phyloP scores from a whole-genome alignment of 2,888 invertebrate genomes.

The Tenthredo mesomela region DNA sequence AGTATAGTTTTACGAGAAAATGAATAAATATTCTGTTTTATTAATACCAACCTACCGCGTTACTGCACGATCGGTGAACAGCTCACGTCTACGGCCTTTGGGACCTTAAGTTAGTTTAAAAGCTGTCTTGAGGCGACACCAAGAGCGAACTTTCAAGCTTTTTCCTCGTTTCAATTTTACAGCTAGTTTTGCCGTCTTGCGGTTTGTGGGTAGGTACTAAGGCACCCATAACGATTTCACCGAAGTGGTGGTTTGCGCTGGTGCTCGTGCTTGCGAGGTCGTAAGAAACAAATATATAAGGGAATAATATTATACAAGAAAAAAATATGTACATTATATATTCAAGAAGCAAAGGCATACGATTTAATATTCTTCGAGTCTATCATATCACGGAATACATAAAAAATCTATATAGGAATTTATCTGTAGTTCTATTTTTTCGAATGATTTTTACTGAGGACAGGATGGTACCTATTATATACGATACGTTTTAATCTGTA shows the following conservation, averaged over 20 bases:
- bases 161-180: neutral
- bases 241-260: neutral
- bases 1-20: neutral
- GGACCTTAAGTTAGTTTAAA: neutral
- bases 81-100: neutral
- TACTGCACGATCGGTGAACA: neutral
- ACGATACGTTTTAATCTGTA: too few species aligned
- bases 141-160: neutral
- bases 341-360: too few species aligned
- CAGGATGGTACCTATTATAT: too few species aligned
- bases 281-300: too few species aligned
- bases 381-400: too few species aligned
- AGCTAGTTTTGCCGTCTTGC: neutral
- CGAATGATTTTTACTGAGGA: too few species aligned
- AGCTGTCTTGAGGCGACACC: neutral
- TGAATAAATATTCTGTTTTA: neutral
- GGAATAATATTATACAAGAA: neutral
- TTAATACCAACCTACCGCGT: neutral
- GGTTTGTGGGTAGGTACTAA: neutral
- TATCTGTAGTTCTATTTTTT: too few species aligned
- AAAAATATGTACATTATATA: too few species aligned
- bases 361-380: too few species aligned
- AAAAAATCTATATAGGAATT: too few species aligned
- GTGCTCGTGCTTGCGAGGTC: too few species aligned
- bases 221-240: neutral